phyloP scores from a whole-genome alignment of 2,113 vertebrate species.

The Erythrocebus patas region DNA sequence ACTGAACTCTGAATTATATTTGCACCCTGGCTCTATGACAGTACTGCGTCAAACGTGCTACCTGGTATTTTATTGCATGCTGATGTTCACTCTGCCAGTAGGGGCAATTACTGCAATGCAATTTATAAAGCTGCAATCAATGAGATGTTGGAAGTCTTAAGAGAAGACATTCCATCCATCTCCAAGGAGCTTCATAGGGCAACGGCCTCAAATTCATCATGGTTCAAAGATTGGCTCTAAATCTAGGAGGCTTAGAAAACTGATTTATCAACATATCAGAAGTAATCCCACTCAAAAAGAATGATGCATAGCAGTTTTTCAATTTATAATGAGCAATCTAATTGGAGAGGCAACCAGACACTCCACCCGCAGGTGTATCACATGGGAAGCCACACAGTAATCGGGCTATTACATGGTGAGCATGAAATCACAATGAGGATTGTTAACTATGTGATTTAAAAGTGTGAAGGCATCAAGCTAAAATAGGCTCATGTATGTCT shows the following conservation, averaged over 20 bases:
- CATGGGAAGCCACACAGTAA: not conserved
- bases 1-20: not conserved
- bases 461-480: not conserved
- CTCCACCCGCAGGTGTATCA: not conserved
- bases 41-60: not conserved
- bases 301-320: not conserved
- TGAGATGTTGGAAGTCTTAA: not conserved
- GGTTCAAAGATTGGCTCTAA: not conserved
- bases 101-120: not conserved
- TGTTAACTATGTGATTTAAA: not conserved
- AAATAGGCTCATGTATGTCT: not conserved
- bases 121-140: conserved; percentile 14
- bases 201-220: not conserved
- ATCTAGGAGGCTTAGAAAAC: not conserved
- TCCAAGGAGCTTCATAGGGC: not conserved
- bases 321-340: conserved; percentile 25
- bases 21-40: not conserved
- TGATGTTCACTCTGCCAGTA: not conserved
- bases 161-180: not conserved
- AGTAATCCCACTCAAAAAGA: not conserved
- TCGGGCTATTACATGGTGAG: not conserved
- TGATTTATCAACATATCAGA: not conserved
- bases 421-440: not conserved
- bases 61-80: not conserved
- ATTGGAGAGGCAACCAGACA: not conserved